Evolutionary conservation across 2,113 vertebrate genomes (phyloP).

Genomic region (Oceanites oceanicus): DNA sequence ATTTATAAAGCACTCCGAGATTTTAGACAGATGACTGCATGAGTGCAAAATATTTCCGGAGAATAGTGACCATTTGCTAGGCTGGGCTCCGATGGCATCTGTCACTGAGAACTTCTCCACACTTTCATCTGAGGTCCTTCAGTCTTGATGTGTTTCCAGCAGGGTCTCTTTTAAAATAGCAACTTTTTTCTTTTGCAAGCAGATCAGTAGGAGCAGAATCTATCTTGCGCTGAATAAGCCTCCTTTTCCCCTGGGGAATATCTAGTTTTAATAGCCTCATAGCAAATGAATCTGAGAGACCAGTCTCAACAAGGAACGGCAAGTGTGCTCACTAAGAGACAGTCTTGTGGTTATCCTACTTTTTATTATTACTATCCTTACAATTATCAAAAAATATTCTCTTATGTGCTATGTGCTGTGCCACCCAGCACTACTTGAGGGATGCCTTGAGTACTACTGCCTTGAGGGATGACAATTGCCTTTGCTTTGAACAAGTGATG

Average conservation of each 20-base stretch:
- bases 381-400: background rate
- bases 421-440: background rate
- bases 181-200: background rate
- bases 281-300: background rate
- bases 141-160: background rate
- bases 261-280: background rate
- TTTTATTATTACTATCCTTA: background rate
- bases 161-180: background rate
- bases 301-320: background rate
- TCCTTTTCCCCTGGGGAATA: background rate
- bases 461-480: background rate
- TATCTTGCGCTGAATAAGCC: background rate
- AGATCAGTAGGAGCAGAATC: background rate
- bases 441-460: background rate
- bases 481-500: background rate
- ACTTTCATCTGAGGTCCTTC: background rate
- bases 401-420: background rate
- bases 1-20: slow-evolving; percentile 3
- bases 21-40: background rate
- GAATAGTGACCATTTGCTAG: background rate
- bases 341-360: background rate
- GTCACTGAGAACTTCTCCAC: background rate
- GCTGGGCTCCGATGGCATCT: background rate
- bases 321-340: background rate
- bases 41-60: background rate